Evolutionary conservation across 2,113 vertebrate genomes (phyloP), one percentile per base, ranked within the genome.

Genomic region (Triplophysa siluroides): DNA sequence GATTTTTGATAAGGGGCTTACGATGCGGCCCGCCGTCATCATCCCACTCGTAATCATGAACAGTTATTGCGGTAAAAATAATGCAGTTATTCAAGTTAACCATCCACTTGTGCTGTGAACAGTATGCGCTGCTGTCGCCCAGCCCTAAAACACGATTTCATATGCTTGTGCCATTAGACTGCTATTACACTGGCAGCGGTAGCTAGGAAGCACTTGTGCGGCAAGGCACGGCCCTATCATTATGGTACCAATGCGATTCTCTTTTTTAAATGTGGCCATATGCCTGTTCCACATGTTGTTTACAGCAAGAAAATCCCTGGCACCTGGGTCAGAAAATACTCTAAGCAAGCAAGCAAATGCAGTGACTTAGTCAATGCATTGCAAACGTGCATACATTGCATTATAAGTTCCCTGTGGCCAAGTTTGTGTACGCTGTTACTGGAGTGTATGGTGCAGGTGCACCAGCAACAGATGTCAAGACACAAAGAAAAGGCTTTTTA

Each of bases 261-360:
- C 70, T 13, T 21, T 63, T 65, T 77, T 62, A 67, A 78, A 64
- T 16, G 8, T 41, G 54, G 38, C 58, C 67, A 43, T 21, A 72
- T 47, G 60, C 47, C 65, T 29, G 33, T 62, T 76, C 26, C 63
- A 58, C 67, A 72, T 72, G 73, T 71, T 83, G 76, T 83, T 77
- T 80, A 71, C 72, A 76, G 54, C 64, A 81, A 50, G 60, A 24
- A 81, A 61, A 81, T 61, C 41, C 54, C 54, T 58, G n/a, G 8
- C 8, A 2, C 54, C 19, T 58, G 8, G 54, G n/a, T 21, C 21
- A 61, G 58, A 63, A 18, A 63, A 45, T 26, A 62, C 41, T 24
- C 23, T 63, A 75, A 2, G 24, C 58, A 54, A 38, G 11, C 24
- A 14, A 14, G 43, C 43, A 65, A 23, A 65, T 0, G 10, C 8